Percentiles rank a stretch among this genome's conserved stretches.
Evolutionary conservation across 30 jellyfish, hydroid and myxozoan species (phyloP).

Genomic region (Mastigias papua): DNA sequence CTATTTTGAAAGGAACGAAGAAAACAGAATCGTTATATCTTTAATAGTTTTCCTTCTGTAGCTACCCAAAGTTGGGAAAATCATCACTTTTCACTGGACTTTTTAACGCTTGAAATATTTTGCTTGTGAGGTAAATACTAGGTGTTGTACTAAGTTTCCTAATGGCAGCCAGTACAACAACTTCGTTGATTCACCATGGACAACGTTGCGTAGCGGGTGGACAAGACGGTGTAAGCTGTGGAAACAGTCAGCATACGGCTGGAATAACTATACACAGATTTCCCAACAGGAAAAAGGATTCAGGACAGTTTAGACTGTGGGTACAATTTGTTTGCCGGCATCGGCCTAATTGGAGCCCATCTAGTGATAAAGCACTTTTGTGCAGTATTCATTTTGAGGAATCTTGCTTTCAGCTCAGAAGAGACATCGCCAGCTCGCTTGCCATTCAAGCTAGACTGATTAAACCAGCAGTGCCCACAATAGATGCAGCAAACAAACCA

Average conservation of each 20-base stretch:
- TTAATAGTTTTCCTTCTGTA: too few species aligned
- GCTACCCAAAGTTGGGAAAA: too few species aligned
- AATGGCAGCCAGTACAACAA: too few species aligned
- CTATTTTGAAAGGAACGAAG: too few species aligned
- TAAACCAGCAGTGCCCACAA: conserved; percentile 40
- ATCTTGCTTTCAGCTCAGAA: conserved; percentile 18
- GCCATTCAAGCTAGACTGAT: conserved; percentile 27
- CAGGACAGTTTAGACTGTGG: conserved; percentile 6
- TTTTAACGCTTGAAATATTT: too few species aligned
- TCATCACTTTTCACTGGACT: too few species aligned
- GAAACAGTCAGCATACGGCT: conserved; percentile 20
- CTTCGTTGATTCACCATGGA: neutral
- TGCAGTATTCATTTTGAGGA: conserved; percentile 55
- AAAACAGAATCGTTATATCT: too few species aligned
- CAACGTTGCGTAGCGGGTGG: conserved; percentile 27
- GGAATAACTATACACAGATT: conserved; percentile 16
- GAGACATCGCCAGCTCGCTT: conserved; percentile 36
- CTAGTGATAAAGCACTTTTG: neutral
- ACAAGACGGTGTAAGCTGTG: conserved; percentile 28
- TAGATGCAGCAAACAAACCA: conserved; percentile 51
- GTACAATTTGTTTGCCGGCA: conserved; percentile 27
- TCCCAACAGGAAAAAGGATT: conserved; percentile 2
- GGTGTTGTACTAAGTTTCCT: too few species aligned
- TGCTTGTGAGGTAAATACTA: too few species aligned
- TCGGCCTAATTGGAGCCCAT: conserved; percentile 27